Evolutionary conservation across 2,888 invertebrate species (phyloP).

Genomic region (Oeneis ivallda): DNA sequence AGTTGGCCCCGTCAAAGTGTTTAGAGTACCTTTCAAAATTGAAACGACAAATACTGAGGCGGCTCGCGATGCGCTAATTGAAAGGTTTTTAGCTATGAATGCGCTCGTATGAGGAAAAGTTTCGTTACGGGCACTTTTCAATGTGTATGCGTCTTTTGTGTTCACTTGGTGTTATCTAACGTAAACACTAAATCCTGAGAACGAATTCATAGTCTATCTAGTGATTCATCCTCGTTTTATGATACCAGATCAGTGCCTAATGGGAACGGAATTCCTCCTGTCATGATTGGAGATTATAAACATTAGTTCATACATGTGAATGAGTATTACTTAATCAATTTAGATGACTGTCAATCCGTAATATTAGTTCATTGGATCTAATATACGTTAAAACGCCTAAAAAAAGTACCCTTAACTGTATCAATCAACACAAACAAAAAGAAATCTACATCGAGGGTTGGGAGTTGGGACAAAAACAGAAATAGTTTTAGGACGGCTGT

Average conservation of each 20-base stretch:
- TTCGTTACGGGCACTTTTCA: no score
- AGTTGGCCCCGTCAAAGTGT: slow-evolving; percentile 68
- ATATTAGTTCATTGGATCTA: slow-evolving; percentile 8
- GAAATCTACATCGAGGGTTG: slow-evolving; percentile 32
- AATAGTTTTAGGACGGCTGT: slow-evolving; percentile 43
- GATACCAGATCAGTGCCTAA: slow-evolving; percentile 19
- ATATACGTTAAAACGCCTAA: no score
- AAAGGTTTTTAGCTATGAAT: slow-evolving; percentile 52
- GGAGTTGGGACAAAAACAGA: slow-evolving; percentile 39
- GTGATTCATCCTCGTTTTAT: slow-evolving; percentile 18
- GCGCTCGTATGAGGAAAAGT: slow-evolving; percentile 30
- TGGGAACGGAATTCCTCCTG: slow-evolving; percentile 17
- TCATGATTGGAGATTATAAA: slow-evolving; percentile 27
- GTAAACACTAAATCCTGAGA: slow-evolving; percentile 2
- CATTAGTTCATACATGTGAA: slow-evolving; percentile 18
- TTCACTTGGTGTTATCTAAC: slow-evolving; percentile 15
- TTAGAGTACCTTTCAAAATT: slow-evolving; percentile 72
- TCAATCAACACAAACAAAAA: slow-evolving; percentile 33
- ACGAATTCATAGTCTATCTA: slow-evolving; percentile 13
- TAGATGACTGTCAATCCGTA: slow-evolving; percentile 21
- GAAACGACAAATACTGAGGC: slow-evolving; percentile 71
- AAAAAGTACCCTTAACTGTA: slow-evolving; percentile 27
- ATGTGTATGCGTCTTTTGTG: slow-evolving; percentile 36
- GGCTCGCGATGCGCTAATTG: slow-evolving; percentile 58
- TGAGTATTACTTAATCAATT: slow-evolving; percentile 20